phyloP scores from a whole-genome alignment of 2,888 invertebrate species.

The Trilocha varians region DNA sequence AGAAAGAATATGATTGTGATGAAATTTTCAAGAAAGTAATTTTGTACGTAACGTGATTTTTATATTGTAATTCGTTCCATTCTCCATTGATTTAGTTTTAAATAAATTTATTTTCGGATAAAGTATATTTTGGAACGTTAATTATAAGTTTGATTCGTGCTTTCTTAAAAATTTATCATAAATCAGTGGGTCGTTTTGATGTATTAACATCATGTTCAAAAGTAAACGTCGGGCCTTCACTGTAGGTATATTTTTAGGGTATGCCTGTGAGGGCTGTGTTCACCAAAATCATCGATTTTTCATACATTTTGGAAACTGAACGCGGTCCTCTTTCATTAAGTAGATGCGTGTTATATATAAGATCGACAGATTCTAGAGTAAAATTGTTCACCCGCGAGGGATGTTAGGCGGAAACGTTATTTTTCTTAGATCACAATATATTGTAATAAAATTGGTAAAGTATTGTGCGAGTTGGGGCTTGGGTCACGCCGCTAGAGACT shows the following conservation, averaged over 20 bases:
- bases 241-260: slow-evolving; percentile 15
- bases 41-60: background rate
- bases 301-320: too few relatives aligned
- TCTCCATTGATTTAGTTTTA: background rate
- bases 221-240: slow-evolving; percentile 35
- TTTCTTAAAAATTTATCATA: background rate
- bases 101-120: background rate
- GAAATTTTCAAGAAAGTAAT: background rate
- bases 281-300: background rate
- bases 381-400: slow-evolving; percentile 58
- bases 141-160: background rate
- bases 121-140: background rate
- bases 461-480: slow-evolving; percentile 30
- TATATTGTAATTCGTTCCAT: background rate
- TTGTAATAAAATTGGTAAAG: slow-evolving; percentile 64
- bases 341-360: slow-evolving; percentile 55
- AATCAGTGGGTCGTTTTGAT: background rate
- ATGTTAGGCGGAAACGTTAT: slow-evolving; percentile 71
- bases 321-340: slow-evolving; percentile 11
- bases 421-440: slow-evolving; percentile 74
- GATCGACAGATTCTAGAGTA: slow-evolving; percentile 67
- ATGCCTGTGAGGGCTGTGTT: background rate
- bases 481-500: slow-evolving; percentile 27
- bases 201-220: slow-evolving; percentile 1
- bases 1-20: background rate